Evolutionary conservation across 1,140 invertebrate genomes (phyloP), one percentile per base, ranked within the genome.

Genomic region (Eupeodes corollae): DNA sequence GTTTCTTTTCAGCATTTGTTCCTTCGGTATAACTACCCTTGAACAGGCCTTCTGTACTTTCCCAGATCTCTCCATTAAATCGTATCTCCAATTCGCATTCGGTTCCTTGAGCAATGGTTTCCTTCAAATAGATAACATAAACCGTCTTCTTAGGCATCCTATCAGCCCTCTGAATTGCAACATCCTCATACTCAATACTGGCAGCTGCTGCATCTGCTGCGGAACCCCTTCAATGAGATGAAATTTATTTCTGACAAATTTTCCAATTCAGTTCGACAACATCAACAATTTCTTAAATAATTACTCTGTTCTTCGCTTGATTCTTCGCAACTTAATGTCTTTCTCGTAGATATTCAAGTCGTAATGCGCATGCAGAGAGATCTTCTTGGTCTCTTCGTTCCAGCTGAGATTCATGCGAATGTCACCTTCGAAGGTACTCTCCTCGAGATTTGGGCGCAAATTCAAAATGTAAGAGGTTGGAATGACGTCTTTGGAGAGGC

Each of bases 371-470:
- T 83, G 79, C 0, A 84, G 54, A 1, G 59, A 72, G 38, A 84
- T 75, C 49, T 74, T 72, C 51, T 79, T 74, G 6, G 75, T 70
- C 10, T 72, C 66, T 13, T 71, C 59, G 6, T 70, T 59, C 72
- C 78, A 81, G 1, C 68, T 78, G 10, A 80, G 61, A 50, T 79
- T 76, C 35, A 84, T 81, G 47, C 68, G 71, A 0, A 84, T 74
- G 34, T 68, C 59, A 12, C 81, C 82, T 37, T 68, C 74, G 54
- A 80, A 84, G 3, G 72, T 64, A 1, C 70, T 70, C 39, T 79
- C 70, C 32, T 74, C 71, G 1, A 78, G 60, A 42, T 74, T 75
- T 0, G 81, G 79, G 45, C 79, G 72, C 11, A 84, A 56, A 16
- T 79, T 70, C 13, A 84, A 52, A n/a, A 71, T 65, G 53, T 84